These are phyloP conservation scores for Mandrillus leucophaeus DNA, from an alignment of 2,113 vertebrate genomes.

Conservation along the genomic window DNA sequence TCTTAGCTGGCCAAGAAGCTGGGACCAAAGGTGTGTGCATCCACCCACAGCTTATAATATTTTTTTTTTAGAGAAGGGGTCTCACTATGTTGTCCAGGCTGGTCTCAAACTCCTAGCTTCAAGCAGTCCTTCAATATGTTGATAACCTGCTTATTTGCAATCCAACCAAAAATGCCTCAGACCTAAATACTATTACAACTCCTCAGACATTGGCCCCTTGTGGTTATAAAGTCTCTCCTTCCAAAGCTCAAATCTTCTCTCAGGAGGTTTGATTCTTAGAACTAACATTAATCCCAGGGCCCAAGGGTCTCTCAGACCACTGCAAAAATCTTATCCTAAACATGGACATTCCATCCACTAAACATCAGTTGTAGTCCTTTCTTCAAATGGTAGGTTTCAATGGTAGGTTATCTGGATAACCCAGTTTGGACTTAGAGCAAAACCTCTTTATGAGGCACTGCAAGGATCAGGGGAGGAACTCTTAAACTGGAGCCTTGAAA, in stretches of 20 bases:
- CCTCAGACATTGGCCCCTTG: neutral
- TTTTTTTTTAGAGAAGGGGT: too few species aligned
- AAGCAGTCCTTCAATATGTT: neutral
- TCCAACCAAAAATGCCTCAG: neutral
- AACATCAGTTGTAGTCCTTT: neutral
- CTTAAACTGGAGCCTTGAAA: neutral
- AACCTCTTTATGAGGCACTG: neutral
- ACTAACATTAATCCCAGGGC: neutral
- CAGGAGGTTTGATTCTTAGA: neutral
- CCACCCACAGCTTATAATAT: too few species aligned
- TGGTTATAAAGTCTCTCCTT: neutral
- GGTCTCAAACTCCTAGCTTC: too few species aligned
- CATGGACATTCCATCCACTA: neutral
- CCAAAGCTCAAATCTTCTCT: neutral
- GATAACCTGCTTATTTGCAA: neutral
- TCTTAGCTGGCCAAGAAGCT: too few species aligned
- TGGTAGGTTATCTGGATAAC: neutral
- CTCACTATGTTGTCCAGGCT: too few species aligned
- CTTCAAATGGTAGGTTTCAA: neutral
- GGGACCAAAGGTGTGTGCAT: too few species aligned
- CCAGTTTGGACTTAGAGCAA: neutral
- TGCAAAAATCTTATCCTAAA: neutral
- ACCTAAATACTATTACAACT: neutral
- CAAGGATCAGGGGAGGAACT: neutral
- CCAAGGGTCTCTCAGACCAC: neutral